phyloP scores from a whole-genome alignment of 1,140 invertebrate species.

The Andrena cerasifolii region DNA sequence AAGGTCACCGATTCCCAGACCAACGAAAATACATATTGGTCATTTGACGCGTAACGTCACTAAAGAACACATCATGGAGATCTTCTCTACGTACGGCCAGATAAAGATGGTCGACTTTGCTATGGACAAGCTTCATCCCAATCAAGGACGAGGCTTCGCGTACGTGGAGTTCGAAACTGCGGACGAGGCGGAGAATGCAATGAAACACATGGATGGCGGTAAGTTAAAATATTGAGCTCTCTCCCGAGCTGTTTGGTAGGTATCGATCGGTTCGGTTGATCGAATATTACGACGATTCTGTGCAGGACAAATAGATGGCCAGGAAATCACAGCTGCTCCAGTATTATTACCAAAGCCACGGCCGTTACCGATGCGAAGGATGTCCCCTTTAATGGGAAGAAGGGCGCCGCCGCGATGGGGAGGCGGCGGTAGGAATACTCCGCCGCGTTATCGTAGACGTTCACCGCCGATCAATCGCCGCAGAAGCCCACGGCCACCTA shows the following conservation, averaged over 20 bases:
- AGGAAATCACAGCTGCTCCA: slow-evolving; percentile 96
- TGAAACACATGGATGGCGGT: slow-evolving; percentile 99
- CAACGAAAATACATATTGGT: slow-evolving; percentile 96
- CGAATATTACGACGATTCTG: neutral
- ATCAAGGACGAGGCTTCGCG: slow-evolving; percentile 94
- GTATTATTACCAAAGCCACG: slow-evolving; percentile 91
- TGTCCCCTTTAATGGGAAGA: slow-evolving; percentile 85
- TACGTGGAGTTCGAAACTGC: slow-evolving; percentile 97
- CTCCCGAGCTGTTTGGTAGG: slow-evolving; percentile 8
- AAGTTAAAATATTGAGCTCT: slow-evolving; percentile 46
- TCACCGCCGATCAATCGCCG: slow-evolving; percentile 86
- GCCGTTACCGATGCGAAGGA: slow-evolving; percentile 85
- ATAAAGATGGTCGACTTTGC: slow-evolving; percentile 96
- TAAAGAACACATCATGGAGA: slow-evolving; percentile 96
- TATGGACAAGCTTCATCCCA: slow-evolving; percentile 92
- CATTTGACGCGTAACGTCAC: slow-evolving; percentile 95
- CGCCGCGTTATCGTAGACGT: slow-evolving; percentile 84
- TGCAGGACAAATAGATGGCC: slow-evolving; percentile 92
- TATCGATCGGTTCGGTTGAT: neutral
- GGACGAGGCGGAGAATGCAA: slow-evolving; percentile 98
- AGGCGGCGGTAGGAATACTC: slow-evolving; percentile 76
- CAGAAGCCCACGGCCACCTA: slow-evolving; percentile 84
- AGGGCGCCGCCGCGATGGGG: slow-evolving; percentile 83
- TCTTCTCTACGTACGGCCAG: slow-evolving; percentile 95
- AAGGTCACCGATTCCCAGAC: slow-evolving; percentile 92